A percentile compares a stretch with the other conserved stretches of the same genome.
Conservation (phyloP, 2,888 invertebrate genomes). For the Anagyrus pseudococci region DNA sequence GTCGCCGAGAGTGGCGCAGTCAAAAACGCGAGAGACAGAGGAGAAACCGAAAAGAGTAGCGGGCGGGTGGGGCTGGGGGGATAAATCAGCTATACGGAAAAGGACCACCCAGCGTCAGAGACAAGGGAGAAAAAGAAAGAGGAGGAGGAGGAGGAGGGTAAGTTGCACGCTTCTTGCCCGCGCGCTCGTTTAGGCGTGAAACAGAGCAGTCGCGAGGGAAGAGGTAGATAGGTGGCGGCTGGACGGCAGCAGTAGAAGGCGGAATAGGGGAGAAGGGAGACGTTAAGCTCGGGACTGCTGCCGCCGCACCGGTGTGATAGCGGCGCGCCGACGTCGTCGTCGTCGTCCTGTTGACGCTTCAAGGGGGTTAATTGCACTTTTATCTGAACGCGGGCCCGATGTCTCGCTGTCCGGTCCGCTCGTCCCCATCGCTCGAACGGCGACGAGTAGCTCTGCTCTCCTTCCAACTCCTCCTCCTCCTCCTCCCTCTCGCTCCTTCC, state of each 20-base stretch:
- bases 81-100: conserved; percentile 29
- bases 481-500: conserved; percentile 9
- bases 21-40: background rate
- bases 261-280: conserved; percentile 11
- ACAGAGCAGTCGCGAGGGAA: too few relatives aligned
- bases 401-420: background rate
- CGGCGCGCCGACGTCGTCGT: conserved; percentile 35
- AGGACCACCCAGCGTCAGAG: conserved; percentile 30
- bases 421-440: background rate
- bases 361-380: conserved; percentile 45
- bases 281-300: conserved; percentile 18
- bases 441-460: conserved; percentile 4
- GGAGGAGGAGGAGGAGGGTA: conserved; percentile 5
- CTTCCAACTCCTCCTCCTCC: too few relatives aligned
- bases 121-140: conserved; percentile 12
- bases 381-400: conserved; percentile 31
- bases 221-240: too few relatives aligned
- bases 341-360: conserved; percentile 44
- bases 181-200: conserved; percentile 28
- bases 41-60: background rate
- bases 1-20: background rate
- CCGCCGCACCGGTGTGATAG: conserved; percentile 27
- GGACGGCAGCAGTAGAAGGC: too few relatives aligned
- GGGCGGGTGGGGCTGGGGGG: conserved; percentile 7
- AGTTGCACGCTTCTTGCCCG: conserved; percentile 8